Evolutionary conservation across 30 jellyfish, hydroid and myxozoan genomes (phyloP).

Genomic region (Hydra vulgaris): DNA sequence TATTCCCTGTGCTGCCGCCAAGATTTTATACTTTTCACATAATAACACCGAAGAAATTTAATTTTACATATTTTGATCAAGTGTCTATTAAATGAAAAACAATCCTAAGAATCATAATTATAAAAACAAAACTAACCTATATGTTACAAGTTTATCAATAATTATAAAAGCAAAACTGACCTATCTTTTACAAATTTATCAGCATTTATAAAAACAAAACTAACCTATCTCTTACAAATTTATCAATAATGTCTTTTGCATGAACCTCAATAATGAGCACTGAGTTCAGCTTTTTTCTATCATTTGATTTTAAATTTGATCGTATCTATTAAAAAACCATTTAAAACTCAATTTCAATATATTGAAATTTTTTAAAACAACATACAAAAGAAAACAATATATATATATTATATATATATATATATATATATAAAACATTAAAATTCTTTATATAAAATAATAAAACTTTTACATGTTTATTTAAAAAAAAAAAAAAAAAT

Average conservation of each 20-base stretch:
- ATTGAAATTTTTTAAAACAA: not conserved
- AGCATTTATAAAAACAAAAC: not conserved
- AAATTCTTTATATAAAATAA: too few species aligned
- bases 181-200: not conserved
- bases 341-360: too few species aligned
- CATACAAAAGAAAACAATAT: too few species aligned
- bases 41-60: too few species aligned
- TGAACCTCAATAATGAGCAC: constrained; percentile 92
- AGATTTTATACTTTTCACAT: too few species aligned
- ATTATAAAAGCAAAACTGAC: not conserved
- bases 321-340: constrained; percentile 45
- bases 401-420: not conserved
- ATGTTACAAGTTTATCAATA: not conserved
- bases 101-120: not conserved
- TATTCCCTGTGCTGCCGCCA: too few species aligned
- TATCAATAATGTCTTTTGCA: constrained; percentile 90
- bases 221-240: constrained; percentile 92
- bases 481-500: too few species aligned
- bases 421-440: too few species aligned
- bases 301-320: constrained; percentile 64
- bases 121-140: not conserved
- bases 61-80: too few species aligned
- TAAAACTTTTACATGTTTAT: too few species aligned
- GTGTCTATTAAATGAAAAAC: not conserved
- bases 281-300: constrained; percentile 80